These are phyloP conservation scores for Eupithecia abbreviata DNA, from an alignment of 2,888 invertebrate genomes.

Conservation along the genomic window DNA sequence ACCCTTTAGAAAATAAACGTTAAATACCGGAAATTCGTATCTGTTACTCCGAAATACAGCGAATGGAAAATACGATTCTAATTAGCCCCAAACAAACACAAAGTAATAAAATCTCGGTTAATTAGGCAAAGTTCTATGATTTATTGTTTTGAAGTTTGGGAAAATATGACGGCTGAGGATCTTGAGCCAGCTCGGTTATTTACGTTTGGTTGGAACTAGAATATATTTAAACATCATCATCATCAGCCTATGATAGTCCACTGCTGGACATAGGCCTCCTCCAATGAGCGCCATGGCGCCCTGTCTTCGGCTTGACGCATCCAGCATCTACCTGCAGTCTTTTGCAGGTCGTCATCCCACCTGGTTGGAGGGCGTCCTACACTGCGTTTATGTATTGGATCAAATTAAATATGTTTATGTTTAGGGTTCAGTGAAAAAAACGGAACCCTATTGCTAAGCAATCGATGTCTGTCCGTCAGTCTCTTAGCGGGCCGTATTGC, in stretches of 20 bases:
- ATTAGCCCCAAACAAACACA: constrained; percentile 30
- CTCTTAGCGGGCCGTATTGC: too few species aligned
- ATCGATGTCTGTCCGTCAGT: too few species aligned
- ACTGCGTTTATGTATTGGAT: background rate
- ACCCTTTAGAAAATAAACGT: background rate
- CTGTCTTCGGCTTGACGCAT: too few species aligned
- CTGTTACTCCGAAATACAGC: background rate
- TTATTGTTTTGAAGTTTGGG: constrained; percentile 43
- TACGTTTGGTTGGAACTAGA: background rate
- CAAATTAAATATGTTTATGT: background rate
- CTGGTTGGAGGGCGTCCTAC: too few species aligned
- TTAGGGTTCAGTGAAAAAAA: background rate
- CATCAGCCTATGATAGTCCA: too few species aligned
- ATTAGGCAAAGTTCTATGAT: constrained; percentile 41
- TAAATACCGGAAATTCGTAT: constrained; percentile 5
- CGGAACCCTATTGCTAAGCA: too few species aligned
- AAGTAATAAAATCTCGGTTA: constrained; percentile 45
- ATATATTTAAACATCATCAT: background rate
- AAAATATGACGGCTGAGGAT: constrained; percentile 38
- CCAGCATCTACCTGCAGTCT: too few species aligned
- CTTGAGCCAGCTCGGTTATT: constrained; percentile 8
- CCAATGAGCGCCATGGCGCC: too few species aligned
- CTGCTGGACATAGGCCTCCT: too few species aligned
- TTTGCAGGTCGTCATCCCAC: too few species aligned
- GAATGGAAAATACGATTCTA: constrained; percentile 21